Base-by-base conservation (phyloP, 2,888 invertebrate genomes). In the Sceliomorpha sp. region DNA sequence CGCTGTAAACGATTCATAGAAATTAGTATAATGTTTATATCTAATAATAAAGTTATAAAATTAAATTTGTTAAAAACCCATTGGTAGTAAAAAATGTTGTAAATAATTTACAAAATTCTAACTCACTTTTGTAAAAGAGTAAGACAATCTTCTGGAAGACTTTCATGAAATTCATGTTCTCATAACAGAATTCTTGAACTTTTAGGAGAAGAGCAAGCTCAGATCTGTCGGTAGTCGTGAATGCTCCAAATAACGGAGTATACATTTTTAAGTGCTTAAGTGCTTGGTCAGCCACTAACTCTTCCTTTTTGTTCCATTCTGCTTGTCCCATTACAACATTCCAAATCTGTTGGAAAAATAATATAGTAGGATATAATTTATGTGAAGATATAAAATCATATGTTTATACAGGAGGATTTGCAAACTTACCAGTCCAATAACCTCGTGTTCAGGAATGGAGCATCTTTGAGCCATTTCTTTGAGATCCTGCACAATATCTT, bases 121-220 rank as follows among this genome's bases (percentile, higher is more conserved):
- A 85, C 90, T 89, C 89, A 94, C 95, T 96, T 92, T 97, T 98
- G 91, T 98, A 98, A 90, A 98, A 94, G 87, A 98, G 93, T 89
- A 98, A 92, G 83, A 98, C 94, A 84, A 98, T 97, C 91, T 98
- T 98, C 89, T 96, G 96, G 93, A 98, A 98, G 89, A 96, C 96
- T 88, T 97, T 96, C 96, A 98, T 97, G 90, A 98, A 98, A 89
- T 95, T 96, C 98, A 98, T 98, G 91, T 98, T 98, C 88, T 98
- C 98, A 89, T 98, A 98, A 90, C 98, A 98, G 90, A 95, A 98
- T 88, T 98, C 98, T 90, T 98, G 98, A 80, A 98, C 95, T 90
- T 97, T 96, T 76, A 95, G 91, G 84, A 98, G 92, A 76, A 98
- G 92, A 64, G 94, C 94, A 81, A 97, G 91, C 90, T 98, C 97